These are phyloP conservation scores for Corella eumyota DNA, from an alignment of 23 tunicate genomes.

Conservation along the genomic window DNA sequence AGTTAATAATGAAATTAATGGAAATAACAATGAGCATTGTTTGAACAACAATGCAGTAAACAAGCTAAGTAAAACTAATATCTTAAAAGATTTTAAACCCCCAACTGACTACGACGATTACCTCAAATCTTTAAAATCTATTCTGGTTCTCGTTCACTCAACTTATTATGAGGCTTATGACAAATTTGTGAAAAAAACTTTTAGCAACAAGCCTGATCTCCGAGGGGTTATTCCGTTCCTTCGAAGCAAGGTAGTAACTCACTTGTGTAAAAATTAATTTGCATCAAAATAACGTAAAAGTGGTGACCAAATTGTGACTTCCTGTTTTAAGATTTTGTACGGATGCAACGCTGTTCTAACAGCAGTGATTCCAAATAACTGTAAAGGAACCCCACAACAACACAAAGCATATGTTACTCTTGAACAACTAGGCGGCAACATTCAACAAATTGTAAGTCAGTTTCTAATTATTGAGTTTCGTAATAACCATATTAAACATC, in stretches of 20 bases:
- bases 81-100: background rate
- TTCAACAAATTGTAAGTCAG: constrained; percentile 32
- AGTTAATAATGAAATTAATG: background rate
- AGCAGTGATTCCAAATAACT: constrained; percentile 63
- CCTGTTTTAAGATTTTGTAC: constrained; percentile 37
- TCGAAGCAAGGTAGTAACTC: constrained; percentile 50
- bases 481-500: background rate
- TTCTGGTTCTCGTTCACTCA: constrained; percentile 30
- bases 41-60: background rate
- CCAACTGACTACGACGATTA: constrained; percentile 56
- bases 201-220: constrained; percentile 50
- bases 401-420: constrained; percentile 50
- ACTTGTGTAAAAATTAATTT: no score
- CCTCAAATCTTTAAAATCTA: constrained; percentile 30
- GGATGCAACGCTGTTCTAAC: constrained; percentile 61
- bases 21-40: background rate
- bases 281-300: no score
- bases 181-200: constrained; percentile 30
- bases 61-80: background rate
- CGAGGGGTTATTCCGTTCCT: constrained; percentile 76
- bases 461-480: background rate
- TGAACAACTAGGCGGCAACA: constrained; percentile 50
- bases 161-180: constrained; percentile 83
- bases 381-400: constrained; percentile 18
- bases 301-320: background rate